Conservation (phyloP, 2,113 vertebrate species). For the Hymenochirus boettgeri region DNA sequence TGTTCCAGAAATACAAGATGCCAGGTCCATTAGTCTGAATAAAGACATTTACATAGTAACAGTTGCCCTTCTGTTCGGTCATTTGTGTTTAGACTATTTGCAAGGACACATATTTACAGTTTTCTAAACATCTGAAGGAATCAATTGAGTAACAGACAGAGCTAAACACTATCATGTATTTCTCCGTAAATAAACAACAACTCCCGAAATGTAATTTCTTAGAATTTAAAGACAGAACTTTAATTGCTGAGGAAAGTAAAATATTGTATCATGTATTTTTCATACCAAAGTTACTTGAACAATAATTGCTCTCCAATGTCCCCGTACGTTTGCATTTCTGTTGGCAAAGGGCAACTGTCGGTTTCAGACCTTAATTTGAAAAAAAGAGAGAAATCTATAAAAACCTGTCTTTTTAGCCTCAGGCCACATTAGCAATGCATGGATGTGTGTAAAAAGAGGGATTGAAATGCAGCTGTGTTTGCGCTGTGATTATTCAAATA, state of each 20-base stretch:
- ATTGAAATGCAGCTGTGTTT: too few species aligned
- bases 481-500: too few species aligned
- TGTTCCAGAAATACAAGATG: conserved; percentile 46
- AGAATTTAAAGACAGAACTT: conserved; percentile 37
- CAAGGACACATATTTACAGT: conserved; percentile 50
- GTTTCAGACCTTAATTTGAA: conserved; percentile 74
- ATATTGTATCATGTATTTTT: conserved; percentile 34
- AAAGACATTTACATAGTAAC: conserved; percentile 55
- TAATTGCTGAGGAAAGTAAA: conserved; percentile 40
- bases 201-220: conserved; percentile 24
- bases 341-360: conserved; percentile 82
- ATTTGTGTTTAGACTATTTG: conserved; percentile 53
- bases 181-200: conserved; percentile 26
- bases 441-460: too few species aligned
- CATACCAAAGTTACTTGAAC: conserved; percentile 96
- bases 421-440: too few species aligned
- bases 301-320: conserved; percentile 86
- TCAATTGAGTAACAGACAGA: conserved; percentile 53
- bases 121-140: conserved; percentile 54
- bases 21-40: conserved; percentile 48
- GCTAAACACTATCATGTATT: conserved; percentile 46
- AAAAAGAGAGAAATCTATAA: conserved; percentile 29
- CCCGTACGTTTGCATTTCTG: conserved; percentile 85
- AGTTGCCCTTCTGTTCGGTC: conserved; percentile 47
- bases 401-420: too few species aligned